phyloP scores from a whole-genome alignment of 2,113 vertebrate species.

The Gnathonemus longibarbis region DNA sequence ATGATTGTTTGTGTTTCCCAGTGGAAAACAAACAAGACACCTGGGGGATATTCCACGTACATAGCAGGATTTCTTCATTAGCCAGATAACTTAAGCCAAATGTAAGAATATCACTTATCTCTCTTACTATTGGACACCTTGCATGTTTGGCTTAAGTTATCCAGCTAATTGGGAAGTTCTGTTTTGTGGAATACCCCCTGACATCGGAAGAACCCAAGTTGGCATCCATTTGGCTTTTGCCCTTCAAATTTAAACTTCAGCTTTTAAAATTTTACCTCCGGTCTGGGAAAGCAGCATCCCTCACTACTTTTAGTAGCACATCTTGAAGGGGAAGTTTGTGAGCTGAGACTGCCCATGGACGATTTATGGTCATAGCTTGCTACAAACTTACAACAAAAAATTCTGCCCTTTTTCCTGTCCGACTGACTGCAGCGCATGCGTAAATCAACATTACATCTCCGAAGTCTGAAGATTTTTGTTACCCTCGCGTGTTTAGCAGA shows the following conservation, averaged over 20 bases:
- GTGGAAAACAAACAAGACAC: not conserved
- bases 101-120: not conserved
- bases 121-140: not conserved
- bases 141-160: not conserved
- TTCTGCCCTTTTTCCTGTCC: not conserved
- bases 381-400: not conserved
- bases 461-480: not conserved
- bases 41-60: not conserved
- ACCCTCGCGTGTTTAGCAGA: not conserved
- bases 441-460: not conserved
- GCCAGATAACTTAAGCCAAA: not conserved
- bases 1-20: not conserved
- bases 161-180: not conserved
- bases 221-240: not conserved
- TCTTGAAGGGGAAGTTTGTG: not conserved
- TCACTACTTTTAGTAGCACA: not conserved
- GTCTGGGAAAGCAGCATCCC: not conserved
- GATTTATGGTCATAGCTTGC: not conserved
- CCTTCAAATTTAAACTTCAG: not conserved
- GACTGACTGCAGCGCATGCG: not conserved
- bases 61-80: not conserved
- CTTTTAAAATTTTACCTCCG: not conserved
- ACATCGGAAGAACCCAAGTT: not conserved
- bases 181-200: not conserved
- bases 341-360: not conserved